These are phyloP conservation scores for Nerophis lumbriciformis DNA, from an alignment of 2,113 vertebrate genomes.

Conservation along the genomic window DNA sequence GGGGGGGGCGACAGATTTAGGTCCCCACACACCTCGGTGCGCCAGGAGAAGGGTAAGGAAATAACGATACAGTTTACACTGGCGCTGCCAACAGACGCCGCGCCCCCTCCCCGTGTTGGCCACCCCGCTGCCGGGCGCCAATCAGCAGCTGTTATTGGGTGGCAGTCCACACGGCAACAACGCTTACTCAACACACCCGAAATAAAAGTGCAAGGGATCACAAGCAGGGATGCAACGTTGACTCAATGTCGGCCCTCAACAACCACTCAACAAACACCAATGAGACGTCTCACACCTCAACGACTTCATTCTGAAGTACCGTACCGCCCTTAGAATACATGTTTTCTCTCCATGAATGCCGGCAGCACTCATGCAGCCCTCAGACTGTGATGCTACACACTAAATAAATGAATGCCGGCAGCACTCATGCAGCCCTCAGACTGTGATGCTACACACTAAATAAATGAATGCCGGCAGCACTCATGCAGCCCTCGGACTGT, in stretches of 20 bases:
- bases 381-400: too few relatives aligned
- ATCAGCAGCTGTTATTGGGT: conserved; percentile 48
- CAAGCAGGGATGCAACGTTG: conserved; percentile 14
- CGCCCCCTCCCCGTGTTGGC: background rate
- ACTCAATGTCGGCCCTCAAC: conserved; percentile 34
- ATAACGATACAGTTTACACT: conserved; percentile 69
- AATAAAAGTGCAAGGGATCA: conserved; percentile 65
- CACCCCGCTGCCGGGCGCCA: conserved; percentile 36
- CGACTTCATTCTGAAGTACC: too few relatives aligned
- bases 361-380: too few relatives aligned
- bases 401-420: too few relatives aligned
- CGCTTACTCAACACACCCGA: conserved; percentile 61
- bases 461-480: too few relatives aligned
- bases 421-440: too few relatives aligned
- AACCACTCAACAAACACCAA: too few relatives aligned
- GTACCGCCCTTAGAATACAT: too few relatives aligned
- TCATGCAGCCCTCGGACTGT: too few relatives aligned
- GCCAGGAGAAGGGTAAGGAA: conserved; percentile 32
- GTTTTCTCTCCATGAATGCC: too few relatives aligned
- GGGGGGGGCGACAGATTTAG: conserved; percentile 68
- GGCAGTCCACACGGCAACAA: conserved; percentile 64
- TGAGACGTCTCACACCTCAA: too few relatives aligned
- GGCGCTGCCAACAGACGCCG: conserved; percentile 47
- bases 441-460: too few relatives aligned
- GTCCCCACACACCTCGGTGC: conserved; percentile 62